phyloP scores from a whole-genome alignment of 2,113 vertebrate species.

The Laticauda colubrina region DNA sequence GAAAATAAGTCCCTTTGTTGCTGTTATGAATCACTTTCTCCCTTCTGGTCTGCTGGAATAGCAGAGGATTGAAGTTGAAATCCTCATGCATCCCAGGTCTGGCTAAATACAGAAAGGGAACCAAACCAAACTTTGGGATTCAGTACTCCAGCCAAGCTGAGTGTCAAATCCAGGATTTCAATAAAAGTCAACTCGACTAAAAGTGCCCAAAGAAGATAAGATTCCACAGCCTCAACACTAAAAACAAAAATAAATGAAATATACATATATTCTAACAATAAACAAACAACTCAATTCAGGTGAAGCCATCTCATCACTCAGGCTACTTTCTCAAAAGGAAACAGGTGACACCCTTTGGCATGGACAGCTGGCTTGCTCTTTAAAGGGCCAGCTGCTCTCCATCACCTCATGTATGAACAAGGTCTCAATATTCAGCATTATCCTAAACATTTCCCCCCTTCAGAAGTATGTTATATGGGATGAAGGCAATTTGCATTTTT shows the following conservation, averaged over 20 bases:
- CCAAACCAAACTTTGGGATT: not conserved
- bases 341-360: not conserved
- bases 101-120: not conserved
- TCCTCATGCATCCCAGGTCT: not conserved
- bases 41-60: not conserved
- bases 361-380: not conserved
- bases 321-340: not conserved
- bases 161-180: not conserved
- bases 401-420: not conserved
- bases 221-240: not conserved
- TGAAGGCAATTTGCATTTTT: not conserved
- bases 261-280: not conserved
- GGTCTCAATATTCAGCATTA: not conserved
- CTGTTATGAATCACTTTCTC: not conserved
- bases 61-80: not conserved
- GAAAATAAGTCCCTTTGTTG: not conserved
- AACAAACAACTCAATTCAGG: not conserved
- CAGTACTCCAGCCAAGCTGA: not conserved
- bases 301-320: not conserved
- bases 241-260: not conserved
- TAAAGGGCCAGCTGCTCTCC: not conserved
- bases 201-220: not conserved
- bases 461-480: not conserved
- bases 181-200: not conserved
- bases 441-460: not conserved